Conservation (phyloP, 2,888 invertebrate genomes). For the Hirtodrosophila cameraria region DNA sequence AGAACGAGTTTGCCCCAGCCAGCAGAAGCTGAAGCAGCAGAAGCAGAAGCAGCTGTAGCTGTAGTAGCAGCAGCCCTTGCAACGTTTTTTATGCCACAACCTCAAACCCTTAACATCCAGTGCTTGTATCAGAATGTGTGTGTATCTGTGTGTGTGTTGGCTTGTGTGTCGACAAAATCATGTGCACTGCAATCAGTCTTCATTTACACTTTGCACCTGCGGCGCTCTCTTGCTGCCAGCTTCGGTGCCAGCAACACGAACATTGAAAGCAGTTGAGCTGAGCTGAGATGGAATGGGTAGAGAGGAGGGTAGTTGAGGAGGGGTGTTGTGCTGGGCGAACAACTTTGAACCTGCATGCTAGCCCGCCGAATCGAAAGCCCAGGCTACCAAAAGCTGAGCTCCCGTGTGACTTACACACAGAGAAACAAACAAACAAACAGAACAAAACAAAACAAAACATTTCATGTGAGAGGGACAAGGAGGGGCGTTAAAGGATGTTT, state of each 20-base stretch:
- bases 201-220: constrained; percentile 79
- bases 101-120: constrained; percentile 30
- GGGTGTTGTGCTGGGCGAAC: constrained; percentile 39
- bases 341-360: constrained; percentile 73
- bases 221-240: constrained; percentile 51
- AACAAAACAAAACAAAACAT: constrained; percentile 46
- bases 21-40: constrained; percentile 15
- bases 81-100: constrained; percentile 55
- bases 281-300: constrained; percentile 29
- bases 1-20: constrained; percentile 48
- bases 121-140: constrained; percentile 6
- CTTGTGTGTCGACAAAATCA: constrained; percentile 61
- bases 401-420: constrained; percentile 46
- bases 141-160: constrained; percentile 17
- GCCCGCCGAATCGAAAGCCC: constrained; percentile 34
- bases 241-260: constrained; percentile 54
- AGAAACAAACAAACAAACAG: constrained; percentile 48
- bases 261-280: constrained; percentile 44
- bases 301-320: not conserved
- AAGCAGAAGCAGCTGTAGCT: constrained; percentile 15
- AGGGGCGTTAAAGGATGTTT: too few species aligned
- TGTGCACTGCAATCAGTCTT: constrained; percentile 81
- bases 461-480: constrained; percentile 24
- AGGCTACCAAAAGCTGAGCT: constrained; percentile 31
- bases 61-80: constrained; percentile 47